Conservation (phyloP, 2,888 invertebrate species). For the Antheraea assamensis region DNA sequence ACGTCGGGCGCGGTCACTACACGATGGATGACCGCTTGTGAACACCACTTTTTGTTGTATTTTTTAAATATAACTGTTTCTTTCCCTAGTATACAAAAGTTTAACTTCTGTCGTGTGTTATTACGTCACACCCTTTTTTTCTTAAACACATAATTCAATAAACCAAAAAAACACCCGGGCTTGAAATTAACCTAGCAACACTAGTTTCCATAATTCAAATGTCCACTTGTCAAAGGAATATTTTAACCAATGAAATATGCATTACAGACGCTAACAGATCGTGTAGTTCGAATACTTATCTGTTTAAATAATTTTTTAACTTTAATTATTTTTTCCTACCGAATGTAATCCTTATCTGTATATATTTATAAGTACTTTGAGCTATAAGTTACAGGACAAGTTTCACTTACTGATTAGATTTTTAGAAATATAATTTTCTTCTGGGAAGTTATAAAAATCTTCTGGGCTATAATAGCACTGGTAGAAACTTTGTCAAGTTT, state of each 20-base stretch:
- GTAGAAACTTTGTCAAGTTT: constrained; percentile 38
- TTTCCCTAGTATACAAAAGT: too few species aligned
- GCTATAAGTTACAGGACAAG: constrained; percentile 68
- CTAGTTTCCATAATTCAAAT: constrained; percentile 17
- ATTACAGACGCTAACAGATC: constrained; percentile 17
- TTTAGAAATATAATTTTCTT: constrained; percentile 35
- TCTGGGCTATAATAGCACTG: not conserved
- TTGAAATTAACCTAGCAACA: too few species aligned
- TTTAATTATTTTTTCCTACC: constrained; percentile 56
- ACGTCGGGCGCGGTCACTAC: too few species aligned
- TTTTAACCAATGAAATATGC: constrained; percentile 21
- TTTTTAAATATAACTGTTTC: too few species aligned
- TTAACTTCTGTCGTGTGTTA: too few species aligned
- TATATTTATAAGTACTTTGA: constrained; percentile 62
- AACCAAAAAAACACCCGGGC: too few species aligned
- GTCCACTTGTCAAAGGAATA: constrained; percentile 16
- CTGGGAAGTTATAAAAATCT: not conserved
- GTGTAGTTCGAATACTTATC: constrained; percentile 32
- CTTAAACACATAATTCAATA: too few species aligned
- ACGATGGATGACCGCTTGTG: too few species aligned
- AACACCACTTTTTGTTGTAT: too few species aligned
- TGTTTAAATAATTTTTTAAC: constrained; percentile 38
- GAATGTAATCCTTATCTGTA: constrained; percentile 56
- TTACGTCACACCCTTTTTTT: too few species aligned
- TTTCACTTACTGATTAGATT: constrained; percentile 69